Evolutionary conservation across 2,888 invertebrate genomes (phyloP).

Genomic region (Agrotis puta): DNA sequence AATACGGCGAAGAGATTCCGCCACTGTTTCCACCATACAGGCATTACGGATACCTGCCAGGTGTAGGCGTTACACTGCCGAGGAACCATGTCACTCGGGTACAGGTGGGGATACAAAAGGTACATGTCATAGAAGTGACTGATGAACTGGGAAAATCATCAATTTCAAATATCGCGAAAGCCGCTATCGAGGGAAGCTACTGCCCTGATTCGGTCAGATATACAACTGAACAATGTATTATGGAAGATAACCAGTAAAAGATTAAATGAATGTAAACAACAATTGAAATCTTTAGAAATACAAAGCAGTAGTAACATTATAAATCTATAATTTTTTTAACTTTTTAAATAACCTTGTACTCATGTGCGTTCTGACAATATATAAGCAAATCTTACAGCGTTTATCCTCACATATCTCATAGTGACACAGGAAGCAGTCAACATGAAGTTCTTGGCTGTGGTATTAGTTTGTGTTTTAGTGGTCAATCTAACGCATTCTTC

Average conservation of each 20-base stretch:
- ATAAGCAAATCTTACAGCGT: slow-evolving; percentile 17
- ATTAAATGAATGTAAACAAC: neutral
- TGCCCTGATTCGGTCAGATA: slow-evolving; percentile 1
- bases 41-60: neutral
- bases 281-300: slow-evolving; percentile 8
- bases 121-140: slow-evolving; percentile 15
- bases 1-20: slow-evolving; percentile 13
- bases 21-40: neutral
- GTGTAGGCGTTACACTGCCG: neutral
- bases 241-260: neutral
- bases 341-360: neutral
- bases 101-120: slow-evolving; percentile 26
- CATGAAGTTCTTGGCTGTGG: slow-evolving; percentile 16
- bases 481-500: neutral
- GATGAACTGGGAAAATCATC: neutral
- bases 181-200: neutral
- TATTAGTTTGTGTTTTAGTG: slow-evolving; percentile 17
- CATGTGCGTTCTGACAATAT: neutral
- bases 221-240: neutral
- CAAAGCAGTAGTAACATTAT: neutral
- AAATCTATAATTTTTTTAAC: neutral
- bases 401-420: neutral
- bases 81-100: neutral
- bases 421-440: neutral
- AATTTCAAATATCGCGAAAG: fast-evolving